A percentile compares a stretch with the other conserved stretches of the same genome.
These are phyloP conservation scores for Papilio machaon DNA, from an alignment of 1,140 invertebrate species.

Conservation along the genomic window DNA sequence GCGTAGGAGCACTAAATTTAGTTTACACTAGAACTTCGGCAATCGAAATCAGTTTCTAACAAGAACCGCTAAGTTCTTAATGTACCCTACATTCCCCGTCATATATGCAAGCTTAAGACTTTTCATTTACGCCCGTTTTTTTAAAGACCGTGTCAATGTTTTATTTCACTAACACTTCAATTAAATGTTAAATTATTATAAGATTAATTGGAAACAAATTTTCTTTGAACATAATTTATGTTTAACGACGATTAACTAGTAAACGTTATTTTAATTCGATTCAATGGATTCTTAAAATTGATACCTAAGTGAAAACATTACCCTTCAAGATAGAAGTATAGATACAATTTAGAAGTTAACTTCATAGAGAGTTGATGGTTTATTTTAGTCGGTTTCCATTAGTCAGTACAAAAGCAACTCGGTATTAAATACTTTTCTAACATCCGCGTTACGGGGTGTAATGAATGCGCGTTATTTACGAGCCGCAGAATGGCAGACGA, in stretches of 20 bases:
- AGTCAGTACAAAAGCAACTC: constrained; percentile 54
- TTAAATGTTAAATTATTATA: no score
- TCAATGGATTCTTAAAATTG: no score
- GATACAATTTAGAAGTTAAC: no score
- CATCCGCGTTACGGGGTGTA: constrained; percentile 58
- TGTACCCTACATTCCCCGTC: background rate
- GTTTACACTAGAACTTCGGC: background rate
- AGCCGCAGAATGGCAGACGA: constrained; percentile 67
- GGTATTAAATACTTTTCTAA: constrained; percentile 72
- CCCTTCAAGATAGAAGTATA: no score
- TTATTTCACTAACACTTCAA: no score
- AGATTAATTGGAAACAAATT: no score
- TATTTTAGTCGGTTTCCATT: constrained; percentile 54
- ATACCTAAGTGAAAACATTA: no score
- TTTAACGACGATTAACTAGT: background rate
- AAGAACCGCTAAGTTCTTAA: background rate
- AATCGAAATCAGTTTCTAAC: constrained; percentile 12
- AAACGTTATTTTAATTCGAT: no score
- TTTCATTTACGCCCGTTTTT: background rate
- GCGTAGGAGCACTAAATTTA: constrained; percentile 9
- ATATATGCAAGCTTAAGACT: background rate
- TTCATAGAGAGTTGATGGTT: background rate
- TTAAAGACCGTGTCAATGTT: background rate
- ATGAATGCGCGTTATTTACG: constrained; percentile 76
- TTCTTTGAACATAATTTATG: no score